These are phyloP conservation scores for Pristionchus japonicus DNA, from an alignment of 2,888 invertebrate species.

Conservation along the genomic window DNA sequence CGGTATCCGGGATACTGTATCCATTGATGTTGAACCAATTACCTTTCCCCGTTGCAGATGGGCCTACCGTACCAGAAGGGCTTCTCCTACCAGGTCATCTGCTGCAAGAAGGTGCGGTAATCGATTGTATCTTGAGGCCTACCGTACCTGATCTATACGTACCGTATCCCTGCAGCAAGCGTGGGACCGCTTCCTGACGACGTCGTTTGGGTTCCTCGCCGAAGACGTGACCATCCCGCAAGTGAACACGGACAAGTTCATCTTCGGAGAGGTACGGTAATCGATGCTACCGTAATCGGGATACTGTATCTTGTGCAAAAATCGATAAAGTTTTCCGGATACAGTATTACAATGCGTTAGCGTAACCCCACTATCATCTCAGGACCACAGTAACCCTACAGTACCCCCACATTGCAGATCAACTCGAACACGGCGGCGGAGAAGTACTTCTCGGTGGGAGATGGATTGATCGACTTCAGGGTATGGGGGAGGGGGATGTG, in stretches of 20 bases:
- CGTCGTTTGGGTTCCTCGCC: slow-evolving; percentile 12
- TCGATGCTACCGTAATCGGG: neutral
- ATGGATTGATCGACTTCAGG: neutral
- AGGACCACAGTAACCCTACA: too few relatives aligned
- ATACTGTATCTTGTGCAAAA: neutral
- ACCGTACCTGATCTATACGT: neutral
- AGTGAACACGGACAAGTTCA: neutral
- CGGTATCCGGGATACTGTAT: neutral
- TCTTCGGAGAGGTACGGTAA: slow-evolving; percentile 27
- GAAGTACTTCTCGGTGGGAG: slow-evolving; percentile 27
- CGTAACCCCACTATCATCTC: too few relatives aligned
- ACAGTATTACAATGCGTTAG: too few relatives aligned
- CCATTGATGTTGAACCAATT: neutral
- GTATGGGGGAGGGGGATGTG: too few relatives aligned
- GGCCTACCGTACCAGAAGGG: slow-evolving; percentile 26
- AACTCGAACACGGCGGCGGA: neutral
- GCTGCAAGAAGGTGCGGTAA: slow-evolving; percentile 1
- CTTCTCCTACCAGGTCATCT: slow-evolving; percentile 28
- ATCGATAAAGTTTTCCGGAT: too few relatives aligned
- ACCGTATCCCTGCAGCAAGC: neutral
- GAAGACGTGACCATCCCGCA: neutral
- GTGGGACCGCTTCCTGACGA: slow-evolving; percentile 32
- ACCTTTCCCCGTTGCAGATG: neutral
- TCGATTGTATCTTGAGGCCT: neutral
- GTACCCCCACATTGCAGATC: slow-evolving; percentile 1